These are phyloP conservation scores for Hemicrepidius hirtus DNA, from an alignment of 2,888 invertebrate genomes.

Conservation along the genomic window DNA sequence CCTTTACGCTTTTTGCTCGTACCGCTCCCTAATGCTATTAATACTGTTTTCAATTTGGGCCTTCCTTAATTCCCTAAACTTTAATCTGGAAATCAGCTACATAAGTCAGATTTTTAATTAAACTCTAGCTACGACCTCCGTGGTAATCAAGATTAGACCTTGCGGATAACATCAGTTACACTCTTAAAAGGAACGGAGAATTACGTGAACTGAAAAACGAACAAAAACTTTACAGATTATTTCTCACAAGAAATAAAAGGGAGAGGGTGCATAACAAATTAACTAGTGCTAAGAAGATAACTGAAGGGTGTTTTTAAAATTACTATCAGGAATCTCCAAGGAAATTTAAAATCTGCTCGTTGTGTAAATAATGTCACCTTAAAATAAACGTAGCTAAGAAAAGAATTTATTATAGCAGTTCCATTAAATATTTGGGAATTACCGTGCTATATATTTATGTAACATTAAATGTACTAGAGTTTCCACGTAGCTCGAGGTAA, in stretches of 20 bases:
- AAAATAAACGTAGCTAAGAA: too few species aligned
- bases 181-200: slow-evolving; percentile 62
- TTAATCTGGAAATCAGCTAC: slow-evolving; percentile 42
- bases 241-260: slow-evolving; percentile 60
- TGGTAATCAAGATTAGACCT: slow-evolving; percentile 62
- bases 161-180: slow-evolving; percentile 63
- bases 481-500: not conserved
- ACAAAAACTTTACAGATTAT: slow-evolving; percentile 65
- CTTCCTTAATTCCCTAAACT: slow-evolving; percentile 36
- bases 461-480: not conserved
- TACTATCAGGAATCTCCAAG: not conserved
- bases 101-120: slow-evolving; percentile 64
- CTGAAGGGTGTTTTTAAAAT: slow-evolving; percentile 21
- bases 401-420: too few species aligned
- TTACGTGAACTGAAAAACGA: slow-evolving; percentile 62
- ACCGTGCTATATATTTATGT: not conserved
- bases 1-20: slow-evolving; percentile 23
- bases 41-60: slow-evolving; percentile 38
- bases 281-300: slow-evolving; percentile 59
- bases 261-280: slow-evolving; percentile 66
- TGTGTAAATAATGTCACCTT: slow-evolving; percentile 13
- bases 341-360: not conserved
- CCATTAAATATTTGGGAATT: not conserved
- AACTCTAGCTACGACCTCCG: slow-evolving; percentile 57
- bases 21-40: slow-evolving; percentile 33